These are phyloP conservation scores for Acanthopagrus latus DNA, from an alignment of 2,797 vertebrate genomes.

Conservation along the genomic window DNA sequence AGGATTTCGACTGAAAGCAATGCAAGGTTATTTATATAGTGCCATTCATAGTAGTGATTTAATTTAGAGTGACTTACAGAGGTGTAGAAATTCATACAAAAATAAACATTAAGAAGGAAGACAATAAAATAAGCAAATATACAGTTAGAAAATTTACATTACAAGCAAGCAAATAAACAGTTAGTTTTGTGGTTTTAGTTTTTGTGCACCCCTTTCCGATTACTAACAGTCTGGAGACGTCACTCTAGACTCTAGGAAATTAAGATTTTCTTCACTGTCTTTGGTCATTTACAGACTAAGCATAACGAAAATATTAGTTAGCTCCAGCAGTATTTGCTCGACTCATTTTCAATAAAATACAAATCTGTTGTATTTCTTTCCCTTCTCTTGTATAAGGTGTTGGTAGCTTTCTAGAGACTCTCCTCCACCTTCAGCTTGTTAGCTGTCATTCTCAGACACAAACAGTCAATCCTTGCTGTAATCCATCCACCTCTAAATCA, in stretches of 20 bases:
- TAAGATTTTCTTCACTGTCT: not conserved
- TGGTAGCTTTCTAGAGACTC: not conserved
- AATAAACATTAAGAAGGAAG: too few relatives aligned
- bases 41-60: too few relatives aligned
- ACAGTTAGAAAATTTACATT: too few relatives aligned
- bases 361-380: not conserved
- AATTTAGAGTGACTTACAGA: too few relatives aligned
- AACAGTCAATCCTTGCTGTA: conserved; percentile 25
- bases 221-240: not conserved
- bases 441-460: conserved; percentile 22
- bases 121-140: too few relatives aligned
- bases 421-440: conserved; percentile 7
- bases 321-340: not conserved
- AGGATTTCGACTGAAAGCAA: not conserved
- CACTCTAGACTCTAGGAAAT: not conserved
- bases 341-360: not conserved
- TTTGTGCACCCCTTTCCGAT: too few relatives aligned
- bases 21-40: too few relatives aligned
- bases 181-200: too few relatives aligned
- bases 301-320: not conserved
- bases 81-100: too few relatives aligned
- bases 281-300: not conserved
- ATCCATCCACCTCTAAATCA: conserved; percentile 71
- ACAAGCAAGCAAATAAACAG: too few relatives aligned
- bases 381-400: not conserved